phyloP scores from a whole-genome alignment of 92 coral and sea anemone genomes.

The Palythoa grandiflora region DNA sequence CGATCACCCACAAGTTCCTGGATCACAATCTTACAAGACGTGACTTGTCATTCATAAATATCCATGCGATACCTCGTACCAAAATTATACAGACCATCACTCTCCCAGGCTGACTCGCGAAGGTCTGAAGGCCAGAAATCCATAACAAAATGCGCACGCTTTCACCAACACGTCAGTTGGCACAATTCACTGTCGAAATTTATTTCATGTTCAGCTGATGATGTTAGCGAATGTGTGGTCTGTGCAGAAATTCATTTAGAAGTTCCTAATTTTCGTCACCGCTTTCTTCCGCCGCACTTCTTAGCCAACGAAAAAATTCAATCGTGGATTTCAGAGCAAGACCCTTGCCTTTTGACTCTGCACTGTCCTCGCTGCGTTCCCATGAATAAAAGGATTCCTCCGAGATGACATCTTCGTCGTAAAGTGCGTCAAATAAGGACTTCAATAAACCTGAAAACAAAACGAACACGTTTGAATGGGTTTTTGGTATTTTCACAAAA shows the following conservation, averaged over 20 bases:
- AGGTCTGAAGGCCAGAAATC: not conserved
- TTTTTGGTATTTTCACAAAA: too few species aligned
- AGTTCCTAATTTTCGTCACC: conserved; percentile 61
- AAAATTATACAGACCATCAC: not conserved
- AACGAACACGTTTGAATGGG: not conserved
- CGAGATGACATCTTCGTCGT: conserved; percentile 87
- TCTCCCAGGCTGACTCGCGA: not conserved
- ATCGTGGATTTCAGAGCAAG: conserved; percentile 71
- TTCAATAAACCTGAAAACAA: not conserved
- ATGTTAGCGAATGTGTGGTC: not conserved
- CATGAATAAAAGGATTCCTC: conserved; percentile 82
- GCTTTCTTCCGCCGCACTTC: conserved; percentile 82
- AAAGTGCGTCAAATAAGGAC: conserved; percentile 70
- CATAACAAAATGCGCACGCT: not conserved
- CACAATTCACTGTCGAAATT: not conserved
- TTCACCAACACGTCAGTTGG: not conserved
- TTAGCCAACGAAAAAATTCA: conserved; percentile 89
- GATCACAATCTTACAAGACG: not conserved
- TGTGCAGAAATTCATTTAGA: not conserved
- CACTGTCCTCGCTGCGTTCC: conserved; percentile 66
- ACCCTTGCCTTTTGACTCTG: conserved; percentile 81
- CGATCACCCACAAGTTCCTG: not conserved
- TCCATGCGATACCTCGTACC: not conserved
- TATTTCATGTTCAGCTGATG: not conserved
- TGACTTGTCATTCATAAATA: not conserved